Evolutionary conservation across 2,113 vertebrate genomes (phyloP), one percentile per base, ranked within the genome.

Genomic region (Aldabrachelys gigantea): DNA sequence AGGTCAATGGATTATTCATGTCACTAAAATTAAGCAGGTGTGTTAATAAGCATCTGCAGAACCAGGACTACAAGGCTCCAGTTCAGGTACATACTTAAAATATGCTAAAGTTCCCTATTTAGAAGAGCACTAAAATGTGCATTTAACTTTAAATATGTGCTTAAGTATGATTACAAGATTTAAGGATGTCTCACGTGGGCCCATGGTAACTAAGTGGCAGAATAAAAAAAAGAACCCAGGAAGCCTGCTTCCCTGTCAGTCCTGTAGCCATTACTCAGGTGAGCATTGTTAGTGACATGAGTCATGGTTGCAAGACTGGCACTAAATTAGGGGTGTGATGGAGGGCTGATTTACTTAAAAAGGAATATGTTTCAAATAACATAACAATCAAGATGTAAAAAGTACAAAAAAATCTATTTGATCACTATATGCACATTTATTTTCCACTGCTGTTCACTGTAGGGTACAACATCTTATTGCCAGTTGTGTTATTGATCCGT

Each of bases 241-340:
- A 78, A 22, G 25, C 38, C n/a, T 1, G 3, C 4, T 81, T 25
- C 35, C 75, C 79, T 50, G 49, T 85, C 53, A 91, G 56, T 10
- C 4, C 4, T 6, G 0, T 29, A 10, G 3, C 35, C 29, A 3
- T 76, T 59, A 35, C 27, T 5, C 21, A 2, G 0, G 0, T 0
- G 5, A 80, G 44, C 27, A 27, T 80, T 29, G 41, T 50, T 4
- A 25, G 27, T 3, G 8, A 31, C 25, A n/a, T 27, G n/a, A 75
- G 53, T 13, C 53, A 12, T 50, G 69, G 8, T 13, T 6, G 9
- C 0, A 0, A 35, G 69, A 1, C 31, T 5, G 41, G n/a, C 9
- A 38, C 44, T 25, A 31, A 0, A 53, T 27, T 69, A 62, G 78
- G 80, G 29, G 65, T 22, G 11, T 49, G 44, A 80, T 50, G 29